Conservation (phyloP, 2,888 invertebrate species). For the Suillia variegata region DNA sequence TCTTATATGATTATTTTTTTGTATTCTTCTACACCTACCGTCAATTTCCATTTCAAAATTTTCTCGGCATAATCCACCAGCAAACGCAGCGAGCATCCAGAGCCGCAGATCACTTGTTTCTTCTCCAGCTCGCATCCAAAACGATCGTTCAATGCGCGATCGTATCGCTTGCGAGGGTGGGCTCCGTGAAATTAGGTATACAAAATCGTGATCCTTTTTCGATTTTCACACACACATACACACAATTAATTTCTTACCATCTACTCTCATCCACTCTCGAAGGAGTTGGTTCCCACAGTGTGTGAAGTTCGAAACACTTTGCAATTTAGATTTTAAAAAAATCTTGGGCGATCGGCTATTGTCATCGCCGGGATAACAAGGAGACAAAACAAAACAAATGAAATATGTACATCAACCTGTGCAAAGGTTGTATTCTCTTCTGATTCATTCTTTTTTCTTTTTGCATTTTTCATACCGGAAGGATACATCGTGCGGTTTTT, state of each 20-base stretch:
- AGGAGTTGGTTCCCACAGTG: not conserved
- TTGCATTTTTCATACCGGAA: slow-evolving; percentile 21
- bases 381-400: too few species aligned
- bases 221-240: not conserved
- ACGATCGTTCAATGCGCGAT: slow-evolving; percentile 32
- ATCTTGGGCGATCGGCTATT: not conserved
- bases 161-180: slow-evolving; percentile 48
- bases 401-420: not conserved
- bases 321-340: not conserved
- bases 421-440: not conserved
- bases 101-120: slow-evolving; percentile 19
- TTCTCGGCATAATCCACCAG: too few species aligned
- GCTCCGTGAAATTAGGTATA: slow-evolving; percentile 44
- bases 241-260: too few species aligned
- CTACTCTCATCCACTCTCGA: too few species aligned
- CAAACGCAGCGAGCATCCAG: too few species aligned
- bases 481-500: slow-evolving; percentile 25
- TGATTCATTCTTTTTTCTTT: not conserved
- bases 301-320: not conserved
- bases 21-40: not conserved
- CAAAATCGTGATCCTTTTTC: not conserved
- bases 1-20: slow-evolving; percentile 1
- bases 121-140: too few species aligned
- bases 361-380: not conserved
- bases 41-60: not conserved